Percentiles rank a stretch among this genome's conserved stretches.
Evolutionary conservation across 2,113 vertebrate species (phyloP).

Genomic region (Cheirogaleus medius): DNA sequence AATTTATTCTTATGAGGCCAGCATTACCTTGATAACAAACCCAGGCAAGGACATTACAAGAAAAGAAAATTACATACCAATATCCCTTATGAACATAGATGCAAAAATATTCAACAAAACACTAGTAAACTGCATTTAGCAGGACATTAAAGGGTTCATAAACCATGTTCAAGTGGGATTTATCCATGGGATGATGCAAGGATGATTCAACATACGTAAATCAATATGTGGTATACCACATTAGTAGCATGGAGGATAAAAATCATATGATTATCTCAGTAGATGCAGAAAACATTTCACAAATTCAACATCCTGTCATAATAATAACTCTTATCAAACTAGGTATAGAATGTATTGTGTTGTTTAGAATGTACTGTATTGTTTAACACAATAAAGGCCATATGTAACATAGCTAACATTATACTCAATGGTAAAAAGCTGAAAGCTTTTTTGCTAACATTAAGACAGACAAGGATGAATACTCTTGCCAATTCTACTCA

Average conservation of each 20-base stretch:
- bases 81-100: neutral
- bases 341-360: neutral
- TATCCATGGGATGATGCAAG: neutral
- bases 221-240: neutral
- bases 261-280: neutral
- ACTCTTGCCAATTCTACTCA: neutral
- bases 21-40: neutral
- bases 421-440: neutral
- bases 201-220: neutral
- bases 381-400: neutral
- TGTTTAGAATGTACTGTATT: neutral
- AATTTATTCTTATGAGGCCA: neutral
- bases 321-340: neutral
- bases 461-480: neutral
- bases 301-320: neutral
- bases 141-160: neutral
- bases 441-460: neutral
- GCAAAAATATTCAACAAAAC: neutral
- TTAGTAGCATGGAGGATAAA: neutral
- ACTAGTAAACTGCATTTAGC: neutral
- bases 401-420: neutral
- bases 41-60: neutral
- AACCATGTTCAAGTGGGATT: neutral
- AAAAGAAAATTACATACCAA: neutral
- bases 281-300: neutral